These are phyloP conservation scores for Gisinianus flammeolus DNA, from an alignment of 2,888 invertebrate species.

Conservation along the genomic window DNA sequence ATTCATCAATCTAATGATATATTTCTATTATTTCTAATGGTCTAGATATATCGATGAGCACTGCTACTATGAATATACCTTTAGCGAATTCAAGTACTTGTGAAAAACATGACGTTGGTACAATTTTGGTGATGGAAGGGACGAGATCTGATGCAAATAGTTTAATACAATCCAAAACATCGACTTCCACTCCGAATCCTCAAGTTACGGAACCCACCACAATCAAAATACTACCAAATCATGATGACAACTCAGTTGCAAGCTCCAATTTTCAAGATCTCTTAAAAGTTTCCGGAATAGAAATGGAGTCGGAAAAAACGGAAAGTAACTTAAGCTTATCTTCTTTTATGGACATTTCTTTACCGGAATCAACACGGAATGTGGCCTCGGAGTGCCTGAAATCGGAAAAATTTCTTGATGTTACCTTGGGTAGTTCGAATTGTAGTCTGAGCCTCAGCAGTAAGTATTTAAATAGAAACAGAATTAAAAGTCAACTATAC, in stretches of 20 bases:
- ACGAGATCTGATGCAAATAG: not conserved
- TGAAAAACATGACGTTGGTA: conserved; percentile 11
- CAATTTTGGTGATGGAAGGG: not conserved
- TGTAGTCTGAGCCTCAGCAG: conserved; percentile 50
- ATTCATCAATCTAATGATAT: too few species aligned
- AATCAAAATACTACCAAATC: conserved; percentile 4
- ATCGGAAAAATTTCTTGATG: conserved; percentile 48
- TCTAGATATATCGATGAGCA: not conserved
- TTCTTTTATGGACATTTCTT: conserved; percentile 58
- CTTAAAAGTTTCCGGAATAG: conserved; percentile 33
- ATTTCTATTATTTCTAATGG: too few species aligned
- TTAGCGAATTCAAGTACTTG: not conserved
- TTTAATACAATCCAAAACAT: not conserved
- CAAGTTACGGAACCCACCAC: not conserved
- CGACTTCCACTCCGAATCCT: not conserved
- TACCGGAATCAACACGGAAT: conserved; percentile 55
- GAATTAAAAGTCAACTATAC: not conserved
- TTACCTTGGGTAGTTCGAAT: conserved; percentile 50
- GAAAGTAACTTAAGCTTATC: conserved; percentile 55
- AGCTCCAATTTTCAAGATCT: conserved; percentile 42
- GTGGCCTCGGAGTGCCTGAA: conserved; percentile 49
- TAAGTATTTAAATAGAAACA: conserved; percentile 17
- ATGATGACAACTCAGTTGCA: conserved; percentile 13
- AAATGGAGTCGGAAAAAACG: conserved; percentile 24
- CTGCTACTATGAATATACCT: not conserved